Conservation (phyloP, 2,797 vertebrate species). For the Orestias chungarensis region DNA sequence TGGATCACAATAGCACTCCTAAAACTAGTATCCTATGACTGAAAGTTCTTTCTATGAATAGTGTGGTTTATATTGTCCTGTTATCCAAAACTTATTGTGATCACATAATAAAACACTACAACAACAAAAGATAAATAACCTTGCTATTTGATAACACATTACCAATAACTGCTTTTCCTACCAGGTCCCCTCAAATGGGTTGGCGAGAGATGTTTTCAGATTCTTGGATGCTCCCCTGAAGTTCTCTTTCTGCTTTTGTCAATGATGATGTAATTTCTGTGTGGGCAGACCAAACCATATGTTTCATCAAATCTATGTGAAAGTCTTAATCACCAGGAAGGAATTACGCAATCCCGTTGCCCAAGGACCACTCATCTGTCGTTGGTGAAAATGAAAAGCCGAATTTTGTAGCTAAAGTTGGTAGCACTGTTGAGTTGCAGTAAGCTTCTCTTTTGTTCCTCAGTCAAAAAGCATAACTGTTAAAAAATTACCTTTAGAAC, state of each 20-base stretch:
- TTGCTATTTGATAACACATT: not conserved
- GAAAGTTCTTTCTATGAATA: not conserved
- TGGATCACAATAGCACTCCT: no score
- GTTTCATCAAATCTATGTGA: slow-evolving; percentile 68
- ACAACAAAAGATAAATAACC: not conserved
- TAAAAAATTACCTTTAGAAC: not conserved
- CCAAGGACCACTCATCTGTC: slow-evolving; percentile 32
- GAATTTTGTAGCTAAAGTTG: not conserved
- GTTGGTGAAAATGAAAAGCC: slow-evolving; percentile 14
- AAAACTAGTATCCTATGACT: no score
- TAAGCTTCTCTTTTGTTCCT: not conserved
- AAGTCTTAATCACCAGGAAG: slow-evolving; percentile 55
- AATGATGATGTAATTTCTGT: slow-evolving; percentile 42
- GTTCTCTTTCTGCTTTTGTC: slow-evolving; percentile 50
- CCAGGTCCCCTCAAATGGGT: slow-evolving; percentile 14
- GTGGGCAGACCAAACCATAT: slow-evolving; percentile 64
- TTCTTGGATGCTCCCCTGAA: slow-evolving; percentile 28
- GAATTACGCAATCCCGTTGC: slow-evolving; percentile 50
- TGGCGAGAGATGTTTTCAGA: slow-evolving; percentile 36
- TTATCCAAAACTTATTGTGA: not conserved
- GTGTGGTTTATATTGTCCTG: not conserved
- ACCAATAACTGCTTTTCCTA: slow-evolving; percentile 21
- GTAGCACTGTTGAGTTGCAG: not conserved
- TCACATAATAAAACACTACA: not conserved
- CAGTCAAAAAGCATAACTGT: not conserved